phyloP scores from a whole-genome alignment of 92 coral and sea anemone species.

The Zoanthus gigantus region DNA sequence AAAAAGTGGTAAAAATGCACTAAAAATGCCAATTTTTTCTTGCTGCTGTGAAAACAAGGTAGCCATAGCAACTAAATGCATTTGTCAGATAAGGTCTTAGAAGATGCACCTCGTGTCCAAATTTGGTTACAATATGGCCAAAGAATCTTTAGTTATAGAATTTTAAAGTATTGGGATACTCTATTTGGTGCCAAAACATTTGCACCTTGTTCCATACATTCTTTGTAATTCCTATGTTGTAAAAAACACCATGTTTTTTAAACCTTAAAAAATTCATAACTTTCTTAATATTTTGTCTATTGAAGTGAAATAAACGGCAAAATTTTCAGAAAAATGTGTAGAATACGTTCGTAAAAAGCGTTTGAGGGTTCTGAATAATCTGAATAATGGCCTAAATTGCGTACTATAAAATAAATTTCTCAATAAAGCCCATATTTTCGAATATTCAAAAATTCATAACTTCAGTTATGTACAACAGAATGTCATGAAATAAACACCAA shows the following conservation, averaged over 20 bases:
- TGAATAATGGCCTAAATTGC: slow-evolving; percentile 17
- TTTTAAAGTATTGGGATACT: not conserved
- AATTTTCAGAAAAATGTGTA: slow-evolving; percentile 21
- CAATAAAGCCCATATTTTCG: not conserved
- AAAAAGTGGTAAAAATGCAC: not conserved
- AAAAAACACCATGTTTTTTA: slow-evolving; percentile 3
- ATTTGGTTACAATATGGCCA: not conserved
- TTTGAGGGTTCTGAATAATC: not conserved
- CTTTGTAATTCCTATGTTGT: not conserved
- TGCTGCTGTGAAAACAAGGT: slow-evolving; percentile 12
- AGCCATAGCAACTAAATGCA: slow-evolving; percentile 25
- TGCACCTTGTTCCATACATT: not conserved
- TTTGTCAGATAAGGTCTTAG: not conserved
- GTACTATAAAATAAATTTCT: not conserved
- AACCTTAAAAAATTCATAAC: not conserved
- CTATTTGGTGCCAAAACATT: not conserved
- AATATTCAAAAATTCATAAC: not conserved
- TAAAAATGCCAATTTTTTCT: not conserved
- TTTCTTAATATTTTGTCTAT: slow-evolving; percentile 8
- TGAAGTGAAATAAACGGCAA: slow-evolving; percentile 12
- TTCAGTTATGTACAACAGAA: not conserved
- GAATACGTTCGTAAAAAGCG: not conserved
- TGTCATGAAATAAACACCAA: not conserved
- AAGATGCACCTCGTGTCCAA: slow-evolving; percentile 5
- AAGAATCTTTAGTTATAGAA: not conserved